Conservation (phyloP, 2,888 invertebrate genomes). For the Hirudinaria manillensis region DNA sequence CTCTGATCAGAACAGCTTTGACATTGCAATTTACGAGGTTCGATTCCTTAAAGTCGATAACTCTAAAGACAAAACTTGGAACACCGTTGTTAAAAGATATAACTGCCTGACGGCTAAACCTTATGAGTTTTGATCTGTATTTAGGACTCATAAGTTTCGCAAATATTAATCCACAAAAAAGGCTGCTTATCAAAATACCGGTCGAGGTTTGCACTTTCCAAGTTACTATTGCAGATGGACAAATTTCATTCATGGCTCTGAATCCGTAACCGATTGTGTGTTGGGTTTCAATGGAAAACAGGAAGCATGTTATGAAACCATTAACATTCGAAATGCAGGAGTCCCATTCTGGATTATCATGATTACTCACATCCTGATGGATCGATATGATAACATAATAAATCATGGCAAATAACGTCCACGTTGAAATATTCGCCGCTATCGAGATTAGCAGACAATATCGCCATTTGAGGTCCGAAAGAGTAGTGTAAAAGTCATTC, state of each 20-base stretch:
- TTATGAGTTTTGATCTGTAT: slow-evolving; percentile 14
- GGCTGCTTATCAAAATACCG: slow-evolving; percentile 3
- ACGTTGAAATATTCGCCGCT: neutral
- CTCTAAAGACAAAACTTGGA: neutral
- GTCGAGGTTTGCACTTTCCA: neutral
- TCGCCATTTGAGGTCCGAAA: slow-evolving; percentile 10
- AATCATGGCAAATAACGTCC: neutral
- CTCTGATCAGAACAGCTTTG: slow-evolving; percentile 17
- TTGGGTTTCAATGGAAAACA: slow-evolving; percentile 13
- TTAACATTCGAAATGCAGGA: neutral
- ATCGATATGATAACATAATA: neutral
- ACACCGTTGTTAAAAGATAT: slow-evolving; percentile 14
- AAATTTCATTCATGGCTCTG: slow-evolving; percentile 8
- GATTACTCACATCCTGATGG: neutral
- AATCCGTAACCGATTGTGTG: slow-evolving; percentile 14
- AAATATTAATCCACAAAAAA: slow-evolving; percentile 11
- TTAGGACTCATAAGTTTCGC: slow-evolving; percentile 15
- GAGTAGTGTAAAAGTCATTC: slow-evolving; percentile 15
- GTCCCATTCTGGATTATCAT: neutral
- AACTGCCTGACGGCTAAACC: slow-evolving; percentile 18
- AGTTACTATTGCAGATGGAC: neutral
- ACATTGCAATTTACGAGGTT: slow-evolving; percentile 9
- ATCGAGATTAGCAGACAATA: neutral
- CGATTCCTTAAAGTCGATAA: slow-evolving; percentile 20
- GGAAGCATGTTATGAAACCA: neutral